These are phyloP conservation scores for Drosophila picticornis DNA, from an alignment of 2,888 invertebrate species.

Conservation along the genomic window DNA sequence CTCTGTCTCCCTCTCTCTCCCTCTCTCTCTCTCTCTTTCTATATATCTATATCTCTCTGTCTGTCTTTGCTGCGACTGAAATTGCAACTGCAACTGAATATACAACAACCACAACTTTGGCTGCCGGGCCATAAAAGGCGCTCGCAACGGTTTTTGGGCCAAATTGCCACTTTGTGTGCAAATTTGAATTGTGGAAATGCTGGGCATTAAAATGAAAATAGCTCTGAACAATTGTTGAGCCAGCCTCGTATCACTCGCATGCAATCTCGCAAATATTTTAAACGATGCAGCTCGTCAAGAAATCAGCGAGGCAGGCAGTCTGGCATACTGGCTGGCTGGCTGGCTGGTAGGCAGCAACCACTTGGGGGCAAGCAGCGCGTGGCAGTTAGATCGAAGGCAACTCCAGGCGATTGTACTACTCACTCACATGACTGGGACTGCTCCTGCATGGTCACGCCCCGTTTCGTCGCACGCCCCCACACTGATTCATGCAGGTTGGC, in stretches of 20 bases:
- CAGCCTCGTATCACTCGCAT: constrained; percentile 57
- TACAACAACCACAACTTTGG: constrained; percentile 21
- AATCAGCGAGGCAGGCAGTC: constrained; percentile 32
- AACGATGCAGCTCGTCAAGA: constrained; percentile 67
- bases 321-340: constrained; percentile 6
- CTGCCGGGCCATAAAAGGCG: constrained; percentile 72
- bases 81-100: constrained; percentile 34
- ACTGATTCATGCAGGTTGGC: constrained; percentile 61
- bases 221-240: constrained; percentile 65
- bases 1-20: background rate
- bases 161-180: constrained; percentile 83
- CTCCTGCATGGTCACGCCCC: constrained; percentile 55
- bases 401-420: constrained; percentile 6
- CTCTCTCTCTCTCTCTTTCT: background rate
- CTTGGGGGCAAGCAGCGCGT: constrained; percentile 41
- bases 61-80: constrained; percentile 4
- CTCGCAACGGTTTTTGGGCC: constrained; percentile 74
- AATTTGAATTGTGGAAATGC: constrained; percentile 78
- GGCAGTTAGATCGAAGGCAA: constrained; percentile 31
- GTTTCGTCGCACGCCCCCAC: constrained; percentile 50
- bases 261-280: constrained; percentile 77
- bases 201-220: constrained; percentile 64
- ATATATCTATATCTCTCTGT: background rate
- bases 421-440: constrained; percentile 2
- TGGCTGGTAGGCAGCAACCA: background rate